Conservation (phyloP, 2,113 vertebrate species). For the Callospermophilus lateralis region DNA sequence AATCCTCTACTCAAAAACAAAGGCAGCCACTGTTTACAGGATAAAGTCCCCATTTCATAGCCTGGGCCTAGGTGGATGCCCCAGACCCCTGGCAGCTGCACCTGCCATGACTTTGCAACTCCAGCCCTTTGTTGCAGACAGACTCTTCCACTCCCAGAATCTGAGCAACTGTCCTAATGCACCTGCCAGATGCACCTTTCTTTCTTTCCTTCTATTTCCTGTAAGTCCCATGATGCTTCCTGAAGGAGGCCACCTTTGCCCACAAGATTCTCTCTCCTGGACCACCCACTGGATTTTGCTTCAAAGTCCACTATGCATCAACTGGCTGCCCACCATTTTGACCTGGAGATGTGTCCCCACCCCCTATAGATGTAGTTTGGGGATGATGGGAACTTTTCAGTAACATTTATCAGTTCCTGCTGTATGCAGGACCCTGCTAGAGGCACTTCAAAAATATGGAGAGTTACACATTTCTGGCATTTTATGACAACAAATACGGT, state of each 20-base stretch:
- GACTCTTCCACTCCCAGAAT: neutral
- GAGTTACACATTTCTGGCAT: neutral
- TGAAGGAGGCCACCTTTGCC: neutral
- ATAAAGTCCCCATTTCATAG: neutral
- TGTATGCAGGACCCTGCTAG: neutral
- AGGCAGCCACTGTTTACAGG: neutral
- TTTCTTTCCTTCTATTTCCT: neutral
- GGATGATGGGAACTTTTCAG: neutral
- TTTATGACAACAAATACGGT: neutral
- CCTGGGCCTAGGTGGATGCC: neutral
- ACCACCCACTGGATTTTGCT: too few relatives aligned
- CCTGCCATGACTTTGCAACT: neutral
- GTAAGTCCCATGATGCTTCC: neutral
- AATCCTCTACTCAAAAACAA: conserved; percentile 42
- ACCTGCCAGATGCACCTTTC: neutral
- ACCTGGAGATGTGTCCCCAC: neutral
- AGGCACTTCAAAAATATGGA: neutral
- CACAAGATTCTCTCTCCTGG: neutral
- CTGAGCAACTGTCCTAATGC: neutral
- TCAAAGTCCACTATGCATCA: neutral
- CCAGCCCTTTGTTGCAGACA: neutral
- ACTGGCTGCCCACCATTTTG: neutral
- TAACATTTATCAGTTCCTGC: neutral
- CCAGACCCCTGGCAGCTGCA: neutral
- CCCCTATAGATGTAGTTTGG: neutral